Conservation (phyloP, 2,888 invertebrate genomes). For the Agonum fuliginosum region DNA sequence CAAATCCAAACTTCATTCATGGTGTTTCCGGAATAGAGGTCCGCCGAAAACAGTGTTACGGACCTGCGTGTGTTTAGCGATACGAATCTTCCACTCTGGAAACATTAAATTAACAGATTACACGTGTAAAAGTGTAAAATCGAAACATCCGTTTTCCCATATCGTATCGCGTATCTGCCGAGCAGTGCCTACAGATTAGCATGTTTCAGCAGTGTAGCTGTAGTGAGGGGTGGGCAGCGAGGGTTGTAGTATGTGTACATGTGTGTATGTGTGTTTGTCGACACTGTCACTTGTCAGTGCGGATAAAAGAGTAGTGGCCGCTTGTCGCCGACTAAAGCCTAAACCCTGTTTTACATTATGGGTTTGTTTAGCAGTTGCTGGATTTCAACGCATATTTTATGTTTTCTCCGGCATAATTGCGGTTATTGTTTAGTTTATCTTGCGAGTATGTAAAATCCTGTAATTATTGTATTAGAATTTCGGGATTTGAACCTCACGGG, state of each 20-base stretch:
- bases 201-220: slow-evolving; percentile 37
- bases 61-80: slow-evolving; percentile 4
- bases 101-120: slow-evolving; percentile 54
- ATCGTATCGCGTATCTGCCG: slow-evolving; percentile 37
- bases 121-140: slow-evolving; percentile 51
- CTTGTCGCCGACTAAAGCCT: slow-evolving; percentile 32
- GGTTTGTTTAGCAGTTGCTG: background rate
- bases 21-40: no score
- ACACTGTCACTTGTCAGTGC: slow-evolving; percentile 48
- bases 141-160: slow-evolving; percentile 45
- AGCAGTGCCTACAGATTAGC: slow-evolving; percentile 43
- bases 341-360: slow-evolving; percentile 21
- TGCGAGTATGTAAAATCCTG: no score
- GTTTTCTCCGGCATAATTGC: background rate
- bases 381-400: no score
- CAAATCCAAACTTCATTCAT: no score
- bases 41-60: slow-evolving; percentile 17
- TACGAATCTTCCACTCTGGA: slow-evolving; percentile 37
- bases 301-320: slow-evolving; percentile 44
- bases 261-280: slow-evolving; percentile 26
- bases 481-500: no score
- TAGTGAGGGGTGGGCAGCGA: background rate
- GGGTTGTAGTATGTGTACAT: slow-evolving; percentile 20
- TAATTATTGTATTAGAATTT: no score
- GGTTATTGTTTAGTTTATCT: no score